These are phyloP conservation scores for Marmota monax DNA, from an alignment of 2,113 vertebrate genomes.

Conservation along the genomic window DNA sequence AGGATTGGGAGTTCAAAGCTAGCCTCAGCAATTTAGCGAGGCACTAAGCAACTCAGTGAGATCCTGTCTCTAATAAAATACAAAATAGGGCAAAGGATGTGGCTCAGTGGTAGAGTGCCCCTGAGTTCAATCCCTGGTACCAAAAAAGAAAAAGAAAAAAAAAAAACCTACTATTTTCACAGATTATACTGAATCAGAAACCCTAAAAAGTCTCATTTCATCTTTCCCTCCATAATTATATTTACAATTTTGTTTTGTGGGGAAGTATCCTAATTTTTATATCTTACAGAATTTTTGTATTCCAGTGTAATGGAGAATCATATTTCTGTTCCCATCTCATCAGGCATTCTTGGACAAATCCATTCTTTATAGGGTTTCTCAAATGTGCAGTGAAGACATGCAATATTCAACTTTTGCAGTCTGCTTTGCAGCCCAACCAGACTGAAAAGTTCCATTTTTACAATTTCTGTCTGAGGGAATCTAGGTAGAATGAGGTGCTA, in stretches of 20 bases:
- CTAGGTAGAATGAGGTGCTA: constrained; percentile 40
- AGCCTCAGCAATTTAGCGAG: no score
- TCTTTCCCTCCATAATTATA: constrained; percentile 45
- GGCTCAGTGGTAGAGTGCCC: no score
- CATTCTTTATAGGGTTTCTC: not conserved
- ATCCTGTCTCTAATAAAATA: no score
- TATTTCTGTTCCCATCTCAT: not conserved
- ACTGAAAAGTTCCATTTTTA: constrained; percentile 28
- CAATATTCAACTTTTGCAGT: not conserved
- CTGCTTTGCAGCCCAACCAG: not conserved
- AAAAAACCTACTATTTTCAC: not conserved
- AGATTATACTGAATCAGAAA: constrained; percentile 4
- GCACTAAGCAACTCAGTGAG: no score
- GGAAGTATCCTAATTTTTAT: constrained; percentile 56
- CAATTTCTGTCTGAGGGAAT: not conserved
- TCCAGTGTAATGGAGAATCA: not conserved
- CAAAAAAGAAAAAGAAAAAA: no score
- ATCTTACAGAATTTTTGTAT: not conserved
- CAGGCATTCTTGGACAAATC: not conserved
- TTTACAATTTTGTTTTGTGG: constrained; percentile 8
- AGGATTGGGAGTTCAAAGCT: no score
- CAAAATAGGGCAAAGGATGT: no score
- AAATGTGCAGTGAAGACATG: not conserved
- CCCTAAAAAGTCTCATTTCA: not conserved
- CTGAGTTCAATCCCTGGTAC: no score